Percentiles rank a stretch among this genome's conserved stretches.
These are phyloP conservation scores for Liodrosophila aerea DNA, from an alignment of 2,888 invertebrate genomes.

Conservation along the genomic window DNA sequence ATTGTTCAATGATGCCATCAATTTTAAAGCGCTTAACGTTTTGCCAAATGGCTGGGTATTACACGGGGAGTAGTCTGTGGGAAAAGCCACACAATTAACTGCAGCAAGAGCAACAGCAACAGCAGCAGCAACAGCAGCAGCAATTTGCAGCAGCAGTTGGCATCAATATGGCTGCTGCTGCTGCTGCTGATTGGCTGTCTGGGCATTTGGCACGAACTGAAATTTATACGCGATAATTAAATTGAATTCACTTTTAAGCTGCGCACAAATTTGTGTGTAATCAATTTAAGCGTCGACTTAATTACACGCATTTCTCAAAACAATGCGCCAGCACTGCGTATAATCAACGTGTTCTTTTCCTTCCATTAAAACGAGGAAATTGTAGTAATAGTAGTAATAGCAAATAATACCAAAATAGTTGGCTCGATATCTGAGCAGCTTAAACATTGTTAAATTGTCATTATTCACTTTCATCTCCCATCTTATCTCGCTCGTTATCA, in stretches of 20 bases:
- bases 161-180: constrained; percentile 13
- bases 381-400: too few relatives aligned
- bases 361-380: not conserved
- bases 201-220: constrained; percentile 31
- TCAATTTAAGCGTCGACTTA: constrained; percentile 61
- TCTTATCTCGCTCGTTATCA: constrained; percentile 16
- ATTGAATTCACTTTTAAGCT: constrained; percentile 76
- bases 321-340: constrained; percentile 32
- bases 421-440: not conserved
- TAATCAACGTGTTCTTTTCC: constrained; percentile 28
- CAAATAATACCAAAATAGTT: too few relatives aligned
- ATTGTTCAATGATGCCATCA: constrained; percentile 31
- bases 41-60: constrained; percentile 11
- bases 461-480: not conserved
- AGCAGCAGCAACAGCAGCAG: constrained; percentile 7
- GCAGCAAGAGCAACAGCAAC: constrained; percentile 32
- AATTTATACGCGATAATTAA: constrained; percentile 76
- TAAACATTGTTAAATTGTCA: not conserved
- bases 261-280: constrained; percentile 65
- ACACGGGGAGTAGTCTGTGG: not conserved
- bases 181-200: constrained; percentile 37
- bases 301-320: constrained; percentile 55
- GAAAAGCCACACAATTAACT: constrained; percentile 65
- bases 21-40: constrained; percentile 45
- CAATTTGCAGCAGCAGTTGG: constrained; percentile 14